phyloP scores from a whole-genome alignment of 2,888 invertebrate species.

The Germaria angustata region DNA sequence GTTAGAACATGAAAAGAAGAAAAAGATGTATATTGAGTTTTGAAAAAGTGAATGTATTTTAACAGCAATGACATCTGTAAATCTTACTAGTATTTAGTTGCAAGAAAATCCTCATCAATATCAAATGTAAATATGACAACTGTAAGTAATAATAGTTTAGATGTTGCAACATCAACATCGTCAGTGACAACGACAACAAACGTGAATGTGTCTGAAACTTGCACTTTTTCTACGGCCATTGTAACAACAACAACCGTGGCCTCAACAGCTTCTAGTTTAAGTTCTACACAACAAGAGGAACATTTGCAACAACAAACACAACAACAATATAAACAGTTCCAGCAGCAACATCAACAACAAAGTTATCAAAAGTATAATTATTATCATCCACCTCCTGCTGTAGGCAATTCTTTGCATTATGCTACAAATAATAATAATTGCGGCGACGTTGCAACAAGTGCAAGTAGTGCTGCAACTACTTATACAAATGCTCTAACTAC shows the following conservation, averaged over 20 bases:
- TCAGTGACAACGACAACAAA: conserved; percentile 47
- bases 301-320: conserved; percentile 56
- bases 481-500: conserved; percentile 26
- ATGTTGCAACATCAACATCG: conserved; percentile 37
- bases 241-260: conserved; percentile 33
- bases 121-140: conserved; percentile 66
- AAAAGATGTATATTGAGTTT: conserved; percentile 31
- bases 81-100: conserved; percentile 69
- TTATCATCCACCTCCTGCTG: conserved; percentile 64
- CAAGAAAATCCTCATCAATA: conserved; percentile 69
- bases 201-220: conserved; percentile 60
- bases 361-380: conserved; percentile 60
- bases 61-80: conserved; percentile 45
- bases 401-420: conserved; percentile 42
- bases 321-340: conserved; percentile 60
- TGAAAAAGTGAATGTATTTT: not conserved
- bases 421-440: conserved; percentile 2
- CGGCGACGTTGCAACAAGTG: conserved; percentile 20
- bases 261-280: conserved; percentile 67
- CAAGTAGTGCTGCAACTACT: conserved; percentile 31
- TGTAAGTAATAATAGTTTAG: conserved; percentile 63
- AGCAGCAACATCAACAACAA: conserved; percentile 57
- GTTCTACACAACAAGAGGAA: conserved; percentile 55
- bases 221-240: conserved; percentile 66
- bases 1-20: not conserved